Conservation (phyloP, 2,113 vertebrate species). For the Phalacrocorax brasilianus region DNA sequence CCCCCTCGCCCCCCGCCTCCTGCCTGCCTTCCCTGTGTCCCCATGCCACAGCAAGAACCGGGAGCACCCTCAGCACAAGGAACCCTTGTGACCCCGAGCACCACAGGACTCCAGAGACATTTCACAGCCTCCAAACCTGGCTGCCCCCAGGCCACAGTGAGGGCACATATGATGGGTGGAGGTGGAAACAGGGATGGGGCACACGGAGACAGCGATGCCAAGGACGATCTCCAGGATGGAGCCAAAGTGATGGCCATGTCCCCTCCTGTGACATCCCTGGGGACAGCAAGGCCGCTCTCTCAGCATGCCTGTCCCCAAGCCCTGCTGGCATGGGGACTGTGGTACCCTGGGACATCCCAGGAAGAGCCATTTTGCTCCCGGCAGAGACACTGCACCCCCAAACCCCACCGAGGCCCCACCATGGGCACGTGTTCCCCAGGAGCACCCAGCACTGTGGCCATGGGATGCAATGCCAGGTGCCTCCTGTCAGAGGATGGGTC, state of each 20-base stretch:
- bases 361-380: fast-evolving
- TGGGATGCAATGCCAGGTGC: background rate
- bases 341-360: fast-evolving
- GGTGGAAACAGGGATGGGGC: background rate
- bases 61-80: background rate
- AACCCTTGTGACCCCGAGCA: fast-evolving
- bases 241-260: fast-evolving
- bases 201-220: fast-evolving
- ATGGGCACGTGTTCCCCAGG: fast-evolving
- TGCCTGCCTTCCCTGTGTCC: background rate
- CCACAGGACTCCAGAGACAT: background rate
- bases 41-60: background rate
- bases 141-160: fast-evolving
- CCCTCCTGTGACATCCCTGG: background rate
- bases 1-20: background rate
- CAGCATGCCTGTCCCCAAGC: background rate
- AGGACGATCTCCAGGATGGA: background rate
- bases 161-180: background rate
- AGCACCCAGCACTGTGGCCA: background rate
- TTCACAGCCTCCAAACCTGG: background rate
- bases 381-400: background rate
- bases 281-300: fast-evolving
- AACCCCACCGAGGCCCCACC: fast-evolving
- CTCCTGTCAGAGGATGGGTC: background rate
- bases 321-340: background rate